phyloP scores from a whole-genome alignment of 2,888 invertebrate genomes.

The Sceliomorpha sp. region DNA sequence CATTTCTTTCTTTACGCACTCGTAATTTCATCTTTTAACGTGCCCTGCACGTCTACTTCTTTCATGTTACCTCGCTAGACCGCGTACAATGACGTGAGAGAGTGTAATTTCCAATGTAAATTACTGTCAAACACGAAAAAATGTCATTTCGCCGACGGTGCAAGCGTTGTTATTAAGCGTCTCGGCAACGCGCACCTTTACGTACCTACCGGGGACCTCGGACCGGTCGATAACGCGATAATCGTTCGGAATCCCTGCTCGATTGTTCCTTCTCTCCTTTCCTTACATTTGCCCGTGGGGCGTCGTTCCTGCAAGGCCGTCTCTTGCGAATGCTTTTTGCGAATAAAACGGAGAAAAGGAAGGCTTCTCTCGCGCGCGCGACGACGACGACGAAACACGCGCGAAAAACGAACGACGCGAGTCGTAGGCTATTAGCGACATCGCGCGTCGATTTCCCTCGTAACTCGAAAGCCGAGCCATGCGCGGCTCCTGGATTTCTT shows the following conservation, averaged over 20 bases:
- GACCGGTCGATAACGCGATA: constrained; percentile 54
- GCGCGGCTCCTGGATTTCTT: constrained; percentile 21
- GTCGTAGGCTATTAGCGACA: constrained; percentile 18
- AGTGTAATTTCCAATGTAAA: constrained; percentile 70
- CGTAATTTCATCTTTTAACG: constrained; percentile 40
- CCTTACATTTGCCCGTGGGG: no score
- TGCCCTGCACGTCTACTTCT: constrained; percentile 38
- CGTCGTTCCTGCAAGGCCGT: no score
- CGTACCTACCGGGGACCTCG: constrained; percentile 53
- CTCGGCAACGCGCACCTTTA: constrained; percentile 50
- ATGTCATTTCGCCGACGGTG: constrained; percentile 69
- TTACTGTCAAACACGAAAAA: constrained; percentile 70
- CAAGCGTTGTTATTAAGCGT: constrained; percentile 63
- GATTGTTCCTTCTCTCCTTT: constrained; percentile 22
- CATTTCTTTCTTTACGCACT: constrained; percentile 7
- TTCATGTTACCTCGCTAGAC: constrained; percentile 27
- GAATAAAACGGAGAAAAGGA: constrained; percentile 4
- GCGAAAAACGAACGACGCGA: constrained; percentile 23
- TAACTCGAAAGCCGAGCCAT: constrained; percentile 12
- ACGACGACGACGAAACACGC: not conserved
- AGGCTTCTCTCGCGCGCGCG: not conserved
- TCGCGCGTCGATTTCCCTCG: constrained; percentile 35
- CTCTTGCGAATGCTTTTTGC: no score
- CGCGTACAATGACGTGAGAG: constrained; percentile 64
- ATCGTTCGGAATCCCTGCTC: constrained; percentile 46